Evolutionary conservation across 1,140 invertebrate species (phyloP), one percentile per base, ranked within the genome.

Genomic region (Venturia canescens): DNA sequence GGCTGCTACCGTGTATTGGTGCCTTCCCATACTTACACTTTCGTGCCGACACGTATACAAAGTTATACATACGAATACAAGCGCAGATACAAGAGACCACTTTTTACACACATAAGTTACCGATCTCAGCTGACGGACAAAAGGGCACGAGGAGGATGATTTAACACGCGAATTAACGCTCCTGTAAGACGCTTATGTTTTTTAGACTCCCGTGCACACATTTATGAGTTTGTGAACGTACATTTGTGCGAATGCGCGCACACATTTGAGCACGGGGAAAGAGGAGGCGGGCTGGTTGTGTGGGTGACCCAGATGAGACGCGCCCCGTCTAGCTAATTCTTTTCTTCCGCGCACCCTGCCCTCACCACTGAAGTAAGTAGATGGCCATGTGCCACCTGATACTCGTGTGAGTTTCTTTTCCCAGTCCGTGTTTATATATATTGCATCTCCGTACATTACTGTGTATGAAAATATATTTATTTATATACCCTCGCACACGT

Each of bases 241-340:
- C 7, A 53, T 53, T 18, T 15, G 16, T 53, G 50, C n/a, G 50
- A n/a, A 21, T 53, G 50, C n/a, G 38, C 6, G 50, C n/a, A 53
- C n/a, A 53, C 18, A 53, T 53, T 18, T 53, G n/a, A n/a, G 7
- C 4, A 53, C 11, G 50, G 27, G 60, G 11, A 60, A 44, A 66
- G 75, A 66, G 38, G 69, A 79, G 21, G 72, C 83, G 78, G 69
- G n/a, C 16, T 79, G 66, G 74, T 77, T 75, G 89, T 90, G 86
- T 89, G 85, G 78, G 89, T 90, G 90, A 91, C 90, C 90, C 88
- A 91, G 89, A 91, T 91, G 90, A 91, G 89, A 91, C 89, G 90
- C 89, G 89, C 88, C 88, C 85, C 88, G 90, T 91, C 90, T 90
- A 90, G 89, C 90, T 91, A 91, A 91, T 91, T 91, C 90, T 91